Evolutionary conservation across 2,113 vertebrate species (phyloP).

Genomic region (Macrotis lagotis): DNA sequence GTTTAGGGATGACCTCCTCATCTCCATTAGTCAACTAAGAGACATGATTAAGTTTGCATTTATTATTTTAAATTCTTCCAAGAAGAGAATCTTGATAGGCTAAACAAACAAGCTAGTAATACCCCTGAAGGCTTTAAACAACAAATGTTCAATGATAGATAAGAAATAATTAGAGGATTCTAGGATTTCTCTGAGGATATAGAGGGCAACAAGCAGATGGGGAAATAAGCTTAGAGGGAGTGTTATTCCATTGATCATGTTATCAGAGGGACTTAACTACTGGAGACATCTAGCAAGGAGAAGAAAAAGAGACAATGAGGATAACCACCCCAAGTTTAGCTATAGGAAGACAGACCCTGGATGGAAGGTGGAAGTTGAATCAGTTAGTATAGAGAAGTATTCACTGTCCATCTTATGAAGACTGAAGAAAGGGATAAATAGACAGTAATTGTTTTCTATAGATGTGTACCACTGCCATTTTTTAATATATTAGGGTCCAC

Average conservation of each 20-base stretch:
- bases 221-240: background rate
- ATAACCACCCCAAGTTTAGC: background rate
- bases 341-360: background rate
- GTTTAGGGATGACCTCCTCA: background rate
- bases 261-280: background rate
- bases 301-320: background rate
- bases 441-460: background rate
- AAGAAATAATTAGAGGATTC: background rate
- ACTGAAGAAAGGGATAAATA: background rate
- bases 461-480: background rate
- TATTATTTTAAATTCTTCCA: background rate
- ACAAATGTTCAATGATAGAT: background rate
- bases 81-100: background rate
- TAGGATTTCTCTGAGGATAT: background rate
- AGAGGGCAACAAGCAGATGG: background rate
- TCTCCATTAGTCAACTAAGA: background rate
- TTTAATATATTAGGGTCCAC: background rate
- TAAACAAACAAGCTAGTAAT: background rate
- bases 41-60: background rate
- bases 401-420: background rate
- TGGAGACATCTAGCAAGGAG: background rate
- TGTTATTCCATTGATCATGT: background rate
- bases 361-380: background rate
- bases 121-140: background rate
- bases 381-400: background rate